Percentiles rank a stretch among this genome's conserved stretches.
These are phyloP conservation scores for Morus bassanus DNA, from an alignment of 2,797 vertebrate genomes.

Conservation along the genomic window DNA sequence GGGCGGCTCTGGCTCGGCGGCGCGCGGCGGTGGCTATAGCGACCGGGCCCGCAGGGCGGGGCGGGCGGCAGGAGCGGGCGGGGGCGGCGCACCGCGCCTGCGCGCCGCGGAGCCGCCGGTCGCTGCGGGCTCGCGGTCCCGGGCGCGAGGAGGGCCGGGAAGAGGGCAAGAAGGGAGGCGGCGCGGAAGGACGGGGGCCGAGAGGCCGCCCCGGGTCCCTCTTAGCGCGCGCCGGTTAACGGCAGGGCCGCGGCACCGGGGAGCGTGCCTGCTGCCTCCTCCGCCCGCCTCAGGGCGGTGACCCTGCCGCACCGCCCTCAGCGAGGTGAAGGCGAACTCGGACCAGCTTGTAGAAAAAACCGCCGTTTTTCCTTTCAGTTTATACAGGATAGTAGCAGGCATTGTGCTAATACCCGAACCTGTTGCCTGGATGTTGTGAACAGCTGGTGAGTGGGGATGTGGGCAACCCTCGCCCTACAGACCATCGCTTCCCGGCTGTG, in stretches of 20 bases:
- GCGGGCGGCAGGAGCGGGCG: too few species aligned
- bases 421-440: rapidly evolving
- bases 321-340: not conserved
- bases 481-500: rapidly evolving
- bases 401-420: rapidly evolving
- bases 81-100: too few species aligned
- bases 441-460: rapidly evolving
- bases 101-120: too few species aligned
- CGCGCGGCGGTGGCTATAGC: too few species aligned
- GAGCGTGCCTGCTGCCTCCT: not conserved
- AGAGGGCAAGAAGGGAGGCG: rapidly evolving
- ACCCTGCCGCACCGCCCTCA: rapidly evolving
- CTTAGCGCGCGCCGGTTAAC: not conserved
- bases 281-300: rapidly evolving
- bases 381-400: not conserved
- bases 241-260: not conserved
- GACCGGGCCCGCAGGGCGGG: too few species aligned
- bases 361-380: rapidly evolving
- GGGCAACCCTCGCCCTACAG: rapidly evolving
- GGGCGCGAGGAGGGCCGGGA: rapidly evolving
- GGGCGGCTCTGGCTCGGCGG: not conserved
- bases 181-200: rapidly evolving
- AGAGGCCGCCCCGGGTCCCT: rapidly evolving
- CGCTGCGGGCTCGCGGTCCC: too few species aligned
- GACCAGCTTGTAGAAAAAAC: not conserved